phyloP scores from a whole-genome alignment of 2,797 vertebrate species.

The Melanogrammus aeglefinus region DNA sequence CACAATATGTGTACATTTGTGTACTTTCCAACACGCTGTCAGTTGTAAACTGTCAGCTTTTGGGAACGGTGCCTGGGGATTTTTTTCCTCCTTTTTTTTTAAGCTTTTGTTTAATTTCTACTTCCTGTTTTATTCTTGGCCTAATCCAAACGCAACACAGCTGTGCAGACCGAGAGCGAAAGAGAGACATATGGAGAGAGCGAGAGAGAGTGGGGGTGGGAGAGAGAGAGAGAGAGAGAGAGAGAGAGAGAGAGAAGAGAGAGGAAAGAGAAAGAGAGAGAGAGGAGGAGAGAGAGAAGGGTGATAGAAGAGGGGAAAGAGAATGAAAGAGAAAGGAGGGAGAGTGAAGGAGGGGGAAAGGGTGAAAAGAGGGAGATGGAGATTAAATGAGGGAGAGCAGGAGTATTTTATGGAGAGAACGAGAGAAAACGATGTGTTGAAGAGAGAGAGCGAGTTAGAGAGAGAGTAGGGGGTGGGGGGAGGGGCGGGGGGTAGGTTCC shows the following conservation, averaged over 20 bases:
- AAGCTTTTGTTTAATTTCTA: conserved; percentile 80
- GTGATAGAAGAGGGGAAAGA: too few species aligned
- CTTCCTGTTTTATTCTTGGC: conserved; percentile 82
- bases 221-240: background rate
- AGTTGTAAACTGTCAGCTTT: background rate
- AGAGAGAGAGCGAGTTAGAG: too few species aligned
- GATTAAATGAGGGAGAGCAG: background rate
- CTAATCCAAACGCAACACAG: conserved; percentile 82
- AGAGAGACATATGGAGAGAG: conserved; percentile 49
- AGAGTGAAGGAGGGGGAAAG: background rate
- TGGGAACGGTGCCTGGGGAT: background rate
- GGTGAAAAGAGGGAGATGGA: background rate
- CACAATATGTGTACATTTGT: background rate
- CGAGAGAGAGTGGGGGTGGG: conserved; percentile 46
- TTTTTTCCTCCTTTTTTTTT: background rate
- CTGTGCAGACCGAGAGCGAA: conserved; percentile 72
- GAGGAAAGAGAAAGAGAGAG: conserved; percentile 47
- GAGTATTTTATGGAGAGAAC: background rate
- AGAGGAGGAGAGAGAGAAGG: background rate
- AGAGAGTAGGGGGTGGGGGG: conserved; percentile 31
- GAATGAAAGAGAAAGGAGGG: conserved; percentile 52
- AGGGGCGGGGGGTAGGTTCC: conserved; percentile 61
- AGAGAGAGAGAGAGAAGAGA: background rate
- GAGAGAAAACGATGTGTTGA: too few species aligned
- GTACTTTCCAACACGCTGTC: background rate